Evolutionary conservation across 2,888 invertebrate genomes (phyloP).

Genomic region (Schizaphis graminum): DNA sequence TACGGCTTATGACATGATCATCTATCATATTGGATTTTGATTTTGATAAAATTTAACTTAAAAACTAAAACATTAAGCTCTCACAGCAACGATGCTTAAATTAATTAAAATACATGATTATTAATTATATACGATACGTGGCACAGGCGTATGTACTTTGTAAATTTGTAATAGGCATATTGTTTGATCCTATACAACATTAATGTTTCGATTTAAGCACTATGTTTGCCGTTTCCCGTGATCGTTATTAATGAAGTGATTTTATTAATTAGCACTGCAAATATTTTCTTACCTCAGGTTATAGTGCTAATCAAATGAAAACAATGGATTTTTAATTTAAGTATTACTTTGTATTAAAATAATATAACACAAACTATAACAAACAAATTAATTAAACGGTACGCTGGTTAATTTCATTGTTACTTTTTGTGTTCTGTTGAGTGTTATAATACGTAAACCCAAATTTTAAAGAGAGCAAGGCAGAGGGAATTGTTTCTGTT

Average conservation of each 20-base stretch:
- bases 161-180: neutral
- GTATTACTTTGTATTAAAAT: neutral
- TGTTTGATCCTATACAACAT: neutral
- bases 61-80: neutral
- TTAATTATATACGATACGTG: neutral
- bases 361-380: neutral
- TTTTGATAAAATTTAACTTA: neutral
- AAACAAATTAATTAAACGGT: conserved; percentile 17
- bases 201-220: neutral
- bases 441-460: neutral
- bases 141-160: neutral
- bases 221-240: neutral
- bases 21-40: neutral
- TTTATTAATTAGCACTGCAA: neutral
- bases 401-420: neutral
- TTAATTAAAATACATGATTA: neutral
- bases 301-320: neutral
- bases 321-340: neutral
- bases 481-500: neutral
- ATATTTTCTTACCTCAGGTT: neutral
- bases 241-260: neutral
- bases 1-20: neutral
- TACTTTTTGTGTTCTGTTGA: neutral
- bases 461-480: neutral
- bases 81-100: neutral